Base-by-base conservation (phyloP, 2,797 vertebrate species). In the Gymnothorax reevesii region DNA sequence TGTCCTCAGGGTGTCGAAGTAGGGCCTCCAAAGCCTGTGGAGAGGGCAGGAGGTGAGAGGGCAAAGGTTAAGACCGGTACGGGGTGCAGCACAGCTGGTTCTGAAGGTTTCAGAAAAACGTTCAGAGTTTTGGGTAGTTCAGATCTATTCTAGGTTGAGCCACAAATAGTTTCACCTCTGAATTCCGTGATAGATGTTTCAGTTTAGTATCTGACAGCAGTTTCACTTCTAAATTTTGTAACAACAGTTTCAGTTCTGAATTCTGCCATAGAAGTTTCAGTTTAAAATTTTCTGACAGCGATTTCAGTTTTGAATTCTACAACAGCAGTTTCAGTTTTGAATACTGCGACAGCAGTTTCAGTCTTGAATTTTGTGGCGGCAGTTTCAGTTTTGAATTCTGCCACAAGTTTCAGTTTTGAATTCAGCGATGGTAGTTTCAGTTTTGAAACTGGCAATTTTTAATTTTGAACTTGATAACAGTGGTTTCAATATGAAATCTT, bases 1-100 rank as follows among this genome's bases (percentile, higher is more conserved):
- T 99, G 90, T 99, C 97, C 91, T 98, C 98, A 49, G 98, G 98
- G 94, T 99, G 98, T 77, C 93, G 96, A 94, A 98, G 91, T 84
- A 98, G 92, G 87, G 90, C 93, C 87, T 97, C 97, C 57, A 99
- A 94, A 88, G 96, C 95, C 98, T 99, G 91, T 22, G 8, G 8
- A 71, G n/a, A 77, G 83, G 64, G 66, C 33, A 54, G 69, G n/a
- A 22, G 86, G 57, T 79, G 33, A 52, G 17, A 12, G 20, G 20
- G 13, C 5, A 5, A 54, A 54, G 42, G 82, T 57, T 25, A 57
- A 82, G 62, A 82, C 77, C 3, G 55, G 62, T 52, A n/a, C 57
- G 33, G 52, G 79, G 64, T 66, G 25, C 64, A 66, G 22, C 64
- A 59, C 5, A 59, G 57, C 62, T 33, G 17, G 22, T 66, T 66